These are phyloP conservation scores for Agrypnia vestita DNA, from an alignment of 1,140 invertebrate genomes.

Conservation along the genomic window DNA sequence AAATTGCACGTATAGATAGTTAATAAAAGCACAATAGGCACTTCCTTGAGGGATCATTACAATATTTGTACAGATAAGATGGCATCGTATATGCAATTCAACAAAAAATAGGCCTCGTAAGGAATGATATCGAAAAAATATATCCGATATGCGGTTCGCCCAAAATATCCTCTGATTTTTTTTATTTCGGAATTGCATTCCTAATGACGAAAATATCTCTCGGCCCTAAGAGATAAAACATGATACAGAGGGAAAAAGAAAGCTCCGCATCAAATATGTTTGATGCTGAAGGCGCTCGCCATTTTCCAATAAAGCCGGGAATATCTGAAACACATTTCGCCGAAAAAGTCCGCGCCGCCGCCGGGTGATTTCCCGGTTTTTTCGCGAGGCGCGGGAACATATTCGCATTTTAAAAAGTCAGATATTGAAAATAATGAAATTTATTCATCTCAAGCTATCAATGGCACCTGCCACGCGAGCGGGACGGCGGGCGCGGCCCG, in stretches of 20 bases:
- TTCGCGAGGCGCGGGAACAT: constrained; percentile 53
- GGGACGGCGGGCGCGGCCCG: constrained; percentile 26
- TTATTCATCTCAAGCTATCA: constrained; percentile 62
- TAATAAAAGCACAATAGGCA: too few species aligned
- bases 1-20: too few species aligned
- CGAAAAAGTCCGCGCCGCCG: background rate
- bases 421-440: constrained; percentile 63
- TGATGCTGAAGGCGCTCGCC: constrained; percentile 8
- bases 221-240: constrained; percentile 18
- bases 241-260: constrained; percentile 20
- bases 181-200: constrained; percentile 14
- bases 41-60: too few species aligned
- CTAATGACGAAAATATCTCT: constrained; percentile 31
- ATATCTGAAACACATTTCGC: constrained; percentile 42
- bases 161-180: background rate
- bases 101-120: too few species aligned
- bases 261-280: constrained; percentile 35
- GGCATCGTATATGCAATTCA: too few species aligned
- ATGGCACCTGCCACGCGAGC: constrained; percentile 56
- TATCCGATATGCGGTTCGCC: too few species aligned
- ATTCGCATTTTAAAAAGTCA: constrained; percentile 62
- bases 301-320: constrained; percentile 43
- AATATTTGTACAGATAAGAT: too few species aligned
- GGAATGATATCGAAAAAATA: too few species aligned
- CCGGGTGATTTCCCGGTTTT: constrained; percentile 40